Percentiles rank a stretch among this genome's conserved stretches.
These are phyloP conservation scores for Porites rus DNA, from an alignment of 92 coral and sea anemone species.

Conservation along the genomic window DNA sequence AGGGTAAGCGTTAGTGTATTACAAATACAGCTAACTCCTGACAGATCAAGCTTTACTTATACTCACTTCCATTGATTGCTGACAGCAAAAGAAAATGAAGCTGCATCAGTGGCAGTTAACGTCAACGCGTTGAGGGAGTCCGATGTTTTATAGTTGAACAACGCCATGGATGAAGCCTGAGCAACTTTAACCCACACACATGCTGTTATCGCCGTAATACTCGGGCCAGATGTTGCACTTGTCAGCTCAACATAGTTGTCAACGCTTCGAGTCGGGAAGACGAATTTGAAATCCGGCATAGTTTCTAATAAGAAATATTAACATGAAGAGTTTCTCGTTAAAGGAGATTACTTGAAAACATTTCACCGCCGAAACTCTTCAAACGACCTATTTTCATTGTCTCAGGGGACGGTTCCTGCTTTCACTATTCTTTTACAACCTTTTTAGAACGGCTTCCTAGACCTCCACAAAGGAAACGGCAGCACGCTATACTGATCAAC, in stretches of 20 bases:
- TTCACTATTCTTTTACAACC: too few species aligned
- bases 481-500: too few species aligned
- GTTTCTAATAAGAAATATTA: neutral
- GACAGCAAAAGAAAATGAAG: neutral
- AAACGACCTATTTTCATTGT: too few species aligned
- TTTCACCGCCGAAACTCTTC: neutral
- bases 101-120: neutral
- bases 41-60: too few species aligned
- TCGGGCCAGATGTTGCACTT: neutral
- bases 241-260: conserved; percentile 7
- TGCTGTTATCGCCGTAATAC: neutral
- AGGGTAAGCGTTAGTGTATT: too few species aligned
- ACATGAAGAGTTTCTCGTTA: too few species aligned
- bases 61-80: neutral
- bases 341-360: too few species aligned
- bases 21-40: too few species aligned
- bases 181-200: conserved; percentile 17
- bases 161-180: neutral
- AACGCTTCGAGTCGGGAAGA: conserved; percentile 1
- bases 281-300: conserved; percentile 18
- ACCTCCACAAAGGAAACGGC: too few species aligned
- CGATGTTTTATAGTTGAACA: conserved; percentile 7
- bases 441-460: too few species aligned
- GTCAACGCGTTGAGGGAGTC: neutral
- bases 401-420: too few species aligned